Percentiles rank a stretch among this genome's conserved stretches.
Evolutionary conservation across 2,113 vertebrate species (phyloP).

Genomic region (Rhabdomys dilectus): DNA sequence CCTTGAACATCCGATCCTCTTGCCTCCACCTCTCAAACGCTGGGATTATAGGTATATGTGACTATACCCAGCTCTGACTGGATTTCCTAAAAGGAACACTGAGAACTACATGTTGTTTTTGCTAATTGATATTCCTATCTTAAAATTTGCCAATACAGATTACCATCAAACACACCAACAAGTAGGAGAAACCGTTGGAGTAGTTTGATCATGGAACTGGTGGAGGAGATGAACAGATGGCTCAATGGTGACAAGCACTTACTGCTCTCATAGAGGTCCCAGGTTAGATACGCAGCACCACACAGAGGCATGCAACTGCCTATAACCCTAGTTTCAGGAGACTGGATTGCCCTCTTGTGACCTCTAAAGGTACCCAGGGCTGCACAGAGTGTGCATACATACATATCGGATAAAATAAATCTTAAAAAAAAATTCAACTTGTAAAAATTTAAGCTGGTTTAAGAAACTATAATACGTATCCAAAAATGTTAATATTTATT

Average conservation of each 20-base stretch:
- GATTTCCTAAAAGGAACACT: constrained; percentile 17
- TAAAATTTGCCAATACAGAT: constrained; percentile 30
- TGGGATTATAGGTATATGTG: not conserved
- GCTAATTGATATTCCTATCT: not conserved
- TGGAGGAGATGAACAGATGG: not conserved
- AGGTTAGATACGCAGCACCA: not conserved
- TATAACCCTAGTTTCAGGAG: not conserved
- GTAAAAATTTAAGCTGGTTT: constrained; percentile 55
- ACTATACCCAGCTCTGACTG: not conserved
- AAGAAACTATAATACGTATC: constrained; percentile 2
- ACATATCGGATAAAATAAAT: too few relatives aligned
- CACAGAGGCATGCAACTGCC: not conserved
- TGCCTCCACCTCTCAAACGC: not conserved
- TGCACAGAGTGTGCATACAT: not conserved
- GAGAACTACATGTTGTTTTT: constrained; percentile 25
- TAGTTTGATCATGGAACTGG: constrained; percentile 48
- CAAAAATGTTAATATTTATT: constrained; percentile 50
- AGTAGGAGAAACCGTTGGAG: not conserved
- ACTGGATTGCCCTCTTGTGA: not conserved
- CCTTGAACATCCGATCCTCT: not conserved
- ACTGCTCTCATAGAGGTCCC: not conserved
- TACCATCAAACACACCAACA: not conserved
- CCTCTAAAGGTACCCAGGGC: not conserved
- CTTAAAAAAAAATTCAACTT: not conserved
- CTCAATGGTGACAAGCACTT: not conserved